phyloP scores from a whole-genome alignment of 2,888 invertebrate genomes.

The Cantharis rufa region DNA sequence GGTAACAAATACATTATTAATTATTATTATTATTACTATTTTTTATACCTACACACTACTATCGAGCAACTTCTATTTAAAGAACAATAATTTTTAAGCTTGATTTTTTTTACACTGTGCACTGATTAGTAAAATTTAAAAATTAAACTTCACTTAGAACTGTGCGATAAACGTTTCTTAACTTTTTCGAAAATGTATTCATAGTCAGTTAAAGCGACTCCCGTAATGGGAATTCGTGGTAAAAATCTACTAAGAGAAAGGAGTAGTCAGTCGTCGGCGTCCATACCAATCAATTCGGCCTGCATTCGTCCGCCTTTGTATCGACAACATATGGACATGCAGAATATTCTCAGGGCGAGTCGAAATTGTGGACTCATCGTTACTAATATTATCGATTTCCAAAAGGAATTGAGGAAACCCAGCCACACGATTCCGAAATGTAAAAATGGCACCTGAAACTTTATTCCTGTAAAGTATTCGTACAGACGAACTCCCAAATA shows the following conservation, averaged over 20 bases:
- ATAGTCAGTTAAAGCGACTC: constrained; percentile 51
- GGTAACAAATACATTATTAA: background rate
- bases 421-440: constrained; percentile 95
- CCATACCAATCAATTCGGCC: constrained; percentile 83
- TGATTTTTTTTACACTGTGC: background rate
- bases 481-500: constrained; percentile 83
- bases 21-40: background rate
- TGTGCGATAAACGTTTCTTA: constrained; percentile 31
- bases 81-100: background rate
- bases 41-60: background rate
- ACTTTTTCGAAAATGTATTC: constrained; percentile 51
- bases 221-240: constrained; percentile 48
- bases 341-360: constrained; percentile 83
- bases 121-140: background rate
- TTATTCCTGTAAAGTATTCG: constrained; percentile 68
- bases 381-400: constrained; percentile 91
- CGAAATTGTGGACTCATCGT: constrained; percentile 92
- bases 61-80: background rate
- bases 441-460: constrained; percentile 75
- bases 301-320: constrained; percentile 81
- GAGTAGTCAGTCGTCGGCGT: constrained; percentile 77
- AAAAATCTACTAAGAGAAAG: constrained; percentile 43
- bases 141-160: constrained; percentile 5
- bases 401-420: constrained; percentile 92
- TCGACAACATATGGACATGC: constrained; percentile 86